Evolutionary conservation across 53 echinoderm and acorn worm genomes (phyloP), one percentile per base, ranked within the genome.

Genomic region (Holothuria scabra): DNA sequence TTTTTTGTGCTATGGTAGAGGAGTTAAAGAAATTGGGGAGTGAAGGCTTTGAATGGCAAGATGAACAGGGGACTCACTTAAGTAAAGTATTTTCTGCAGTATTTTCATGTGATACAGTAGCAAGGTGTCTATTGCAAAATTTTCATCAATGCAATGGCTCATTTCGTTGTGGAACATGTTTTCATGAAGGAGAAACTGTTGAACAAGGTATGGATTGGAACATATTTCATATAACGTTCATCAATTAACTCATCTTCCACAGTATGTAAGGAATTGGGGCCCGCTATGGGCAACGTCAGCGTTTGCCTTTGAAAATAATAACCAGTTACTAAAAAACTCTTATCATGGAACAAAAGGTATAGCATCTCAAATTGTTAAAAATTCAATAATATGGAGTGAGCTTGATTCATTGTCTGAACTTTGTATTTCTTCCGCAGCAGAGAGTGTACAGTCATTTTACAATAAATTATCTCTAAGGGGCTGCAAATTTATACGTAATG

Each of bases 241-340:
- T 41, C 41, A 41, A 5, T 41, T 41, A 5, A 41, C 41, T 4
- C 41, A 41, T 6, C 35, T 88, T n/a, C 65, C 85, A 16, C 81
- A 88, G 55, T 83, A 66, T 64, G 91, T 91, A 4, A 58, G 61
- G 32, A 81, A 91, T 55, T 88, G 91, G 88, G 88, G 88, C 33
- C 91, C 91, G 21, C 41, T 91, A 11, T 88, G 87, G 91, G 85
- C 87, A 23, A 60, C 82, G 3, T 91, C 91, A 38, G 85, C 87
- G 20, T 91, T 91, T 81, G 32, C 85, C 5, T 88, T 91, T 85
- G 88, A 91, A 85, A 56, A 79, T 14, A 80, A 74, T 41, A 91
- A 88, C 74, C 81, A 88, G 16, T 12, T 22, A 1, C 56, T 91
- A 10, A 23, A 37, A 29, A 84, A 76, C 12, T 78, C 85, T 23